Evolutionary conservation across 2,888 invertebrate genomes (phyloP).

Genomic region (Conistra vaccinii): DNA sequence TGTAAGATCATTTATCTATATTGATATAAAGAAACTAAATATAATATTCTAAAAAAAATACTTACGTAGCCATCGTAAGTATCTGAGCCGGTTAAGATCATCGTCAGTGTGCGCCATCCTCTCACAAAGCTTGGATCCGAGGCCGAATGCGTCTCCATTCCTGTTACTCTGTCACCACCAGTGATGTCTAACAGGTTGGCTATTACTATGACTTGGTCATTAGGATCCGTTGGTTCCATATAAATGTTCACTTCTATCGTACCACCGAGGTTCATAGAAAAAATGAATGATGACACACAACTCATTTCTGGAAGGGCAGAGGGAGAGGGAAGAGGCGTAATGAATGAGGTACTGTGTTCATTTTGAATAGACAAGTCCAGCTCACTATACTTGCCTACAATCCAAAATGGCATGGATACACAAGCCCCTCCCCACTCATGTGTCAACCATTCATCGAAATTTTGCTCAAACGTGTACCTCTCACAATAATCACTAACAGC

Average conservation of each 20-base stretch:
- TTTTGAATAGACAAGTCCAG: conserved; percentile 59
- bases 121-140: conserved; percentile 8
- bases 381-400: conserved; percentile 51
- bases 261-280: conserved; percentile 19
- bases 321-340: conserved; percentile 62
- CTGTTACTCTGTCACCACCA: conserved; percentile 17
- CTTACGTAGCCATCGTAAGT: conserved; percentile 50
- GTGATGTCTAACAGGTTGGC: neutral
- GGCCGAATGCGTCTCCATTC: neutral
- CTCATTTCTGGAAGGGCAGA: neutral
- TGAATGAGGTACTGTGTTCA: conserved; percentile 66
- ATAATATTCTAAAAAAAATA: conserved; percentile 14
- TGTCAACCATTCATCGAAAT: conserved; percentile 69
- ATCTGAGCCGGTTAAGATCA: conserved; percentile 26
- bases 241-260: conserved; percentile 39
- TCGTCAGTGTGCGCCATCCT: conserved; percentile 38
- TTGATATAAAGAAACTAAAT: no score
- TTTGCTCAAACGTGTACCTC: conserved; percentile 70
- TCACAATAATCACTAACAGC: conserved; percentile 71
- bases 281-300: conserved; percentile 30
- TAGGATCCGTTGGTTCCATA: conserved; percentile 5
- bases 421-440: conserved; percentile 64
- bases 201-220: conserved; percentile 15
- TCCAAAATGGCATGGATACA: conserved; percentile 62
- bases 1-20: no score